Evolutionary conservation across 2,888 invertebrate species (phyloP).

Genomic region (Deroplatys truncata): DNA sequence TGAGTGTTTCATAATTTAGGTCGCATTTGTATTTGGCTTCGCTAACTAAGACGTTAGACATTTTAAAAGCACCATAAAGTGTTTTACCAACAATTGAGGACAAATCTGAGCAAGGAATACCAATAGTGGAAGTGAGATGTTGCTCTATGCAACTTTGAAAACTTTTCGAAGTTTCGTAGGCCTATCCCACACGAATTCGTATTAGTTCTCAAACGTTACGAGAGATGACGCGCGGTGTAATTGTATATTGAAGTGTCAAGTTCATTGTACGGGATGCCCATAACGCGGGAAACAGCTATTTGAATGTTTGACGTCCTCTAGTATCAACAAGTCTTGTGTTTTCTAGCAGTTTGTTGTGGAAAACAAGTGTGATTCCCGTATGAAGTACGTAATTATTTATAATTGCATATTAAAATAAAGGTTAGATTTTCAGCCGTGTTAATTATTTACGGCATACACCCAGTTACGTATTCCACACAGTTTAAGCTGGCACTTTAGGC

Average conservation of each 20-base stretch:
- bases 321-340: no score
- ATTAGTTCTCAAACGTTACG: not conserved
- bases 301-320: no score
- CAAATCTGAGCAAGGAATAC: not conserved
- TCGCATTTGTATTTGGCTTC: not conserved
- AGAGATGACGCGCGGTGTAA: constrained; percentile 11
- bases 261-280: not conserved
- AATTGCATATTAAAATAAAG: no score
- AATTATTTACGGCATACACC: no score
- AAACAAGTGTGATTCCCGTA: no score
- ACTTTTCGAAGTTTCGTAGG: constrained; percentile 10
- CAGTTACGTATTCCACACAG: no score
- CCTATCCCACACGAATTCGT: constrained; percentile 15
- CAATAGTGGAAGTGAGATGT: not conserved
- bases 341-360: no score
- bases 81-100: not conserved
- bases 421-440: no score
- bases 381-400: no score
- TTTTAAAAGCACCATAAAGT: not conserved
- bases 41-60: not conserved
- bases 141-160: not conserved
- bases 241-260: not conserved
- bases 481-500: no score
- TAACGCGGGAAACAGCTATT: no score
- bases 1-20: not conserved